phyloP scores from a whole-genome alignment of 2,797 vertebrate species.

The Pangasius mekongensis region DNA sequence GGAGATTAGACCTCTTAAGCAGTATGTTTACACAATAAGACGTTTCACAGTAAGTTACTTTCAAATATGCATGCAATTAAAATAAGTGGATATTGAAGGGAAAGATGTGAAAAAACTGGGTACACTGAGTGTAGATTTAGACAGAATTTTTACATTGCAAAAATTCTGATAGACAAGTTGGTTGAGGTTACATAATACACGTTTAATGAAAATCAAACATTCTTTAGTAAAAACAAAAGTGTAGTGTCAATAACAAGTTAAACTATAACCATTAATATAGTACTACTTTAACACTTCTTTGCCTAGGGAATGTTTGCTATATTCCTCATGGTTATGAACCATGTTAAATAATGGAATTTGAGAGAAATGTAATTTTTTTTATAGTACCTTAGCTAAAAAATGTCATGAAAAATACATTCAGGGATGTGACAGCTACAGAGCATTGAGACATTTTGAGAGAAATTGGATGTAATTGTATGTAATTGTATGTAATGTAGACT shows the following conservation, averaged over 20 bases:
- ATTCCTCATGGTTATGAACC: background rate
- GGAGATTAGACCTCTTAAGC: background rate
- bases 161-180: background rate
- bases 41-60: too few species aligned
- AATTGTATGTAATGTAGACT: background rate
- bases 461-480: background rate
- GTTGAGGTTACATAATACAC: background rate
- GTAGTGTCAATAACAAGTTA: background rate
- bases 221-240: background rate
- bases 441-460: background rate
- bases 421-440: background rate
- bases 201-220: background rate
- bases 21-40: background rate
- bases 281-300: background rate
- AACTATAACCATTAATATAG: background rate
- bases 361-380: background rate
- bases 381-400: background rate
- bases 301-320: background rate
- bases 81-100: background rate
- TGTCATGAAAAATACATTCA: background rate
- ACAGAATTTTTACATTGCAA: background rate
- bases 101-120: background rate
- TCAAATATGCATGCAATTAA: too few species aligned
- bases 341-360: background rate
- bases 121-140: background rate